phyloP scores from a whole-genome alignment of 2,113 vertebrate genomes.

The Aldabrachelys gigantea region DNA sequence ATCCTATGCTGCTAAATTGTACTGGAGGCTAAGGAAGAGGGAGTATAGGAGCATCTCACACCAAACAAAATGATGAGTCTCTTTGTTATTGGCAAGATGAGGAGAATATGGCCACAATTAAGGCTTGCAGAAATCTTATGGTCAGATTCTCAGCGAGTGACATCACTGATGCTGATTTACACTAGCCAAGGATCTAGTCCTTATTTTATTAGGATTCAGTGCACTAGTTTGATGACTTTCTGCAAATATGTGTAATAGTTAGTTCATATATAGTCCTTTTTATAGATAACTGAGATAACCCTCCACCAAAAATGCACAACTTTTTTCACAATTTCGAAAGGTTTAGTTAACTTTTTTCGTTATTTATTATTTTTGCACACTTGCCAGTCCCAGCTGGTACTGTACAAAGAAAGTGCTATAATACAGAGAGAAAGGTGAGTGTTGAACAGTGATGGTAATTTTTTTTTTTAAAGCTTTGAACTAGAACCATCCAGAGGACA shows the following conservation, averaged over 20 bases:
- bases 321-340: not conserved
- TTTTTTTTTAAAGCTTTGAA: not conserved
- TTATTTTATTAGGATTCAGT: not conserved
- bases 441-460: not conserved
- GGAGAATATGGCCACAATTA: not conserved
- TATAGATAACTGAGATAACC: accelerated
- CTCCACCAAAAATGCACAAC: not conserved
- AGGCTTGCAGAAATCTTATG: not conserved
- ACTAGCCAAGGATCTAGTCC: not conserved
- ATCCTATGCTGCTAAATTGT: not conserved
- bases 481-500: not conserved
- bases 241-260: not conserved
- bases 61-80: not conserved
- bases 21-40: not conserved
- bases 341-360: not conserved
- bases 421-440: not conserved
- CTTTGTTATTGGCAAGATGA: not conserved
- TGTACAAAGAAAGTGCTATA: not conserved
- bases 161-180: not conserved
- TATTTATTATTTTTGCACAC: not conserved
- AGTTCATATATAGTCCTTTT: not conserved
- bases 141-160: not conserved
- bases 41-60: not conserved
- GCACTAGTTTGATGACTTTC: not conserved
- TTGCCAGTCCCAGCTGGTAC: not conserved